A percentile compares a stretch with the other conserved stretches of the same genome.
phyloP scores from a whole-genome alignment of 2,797 vertebrate genomes.

The Microchirus variegatus region DNA sequence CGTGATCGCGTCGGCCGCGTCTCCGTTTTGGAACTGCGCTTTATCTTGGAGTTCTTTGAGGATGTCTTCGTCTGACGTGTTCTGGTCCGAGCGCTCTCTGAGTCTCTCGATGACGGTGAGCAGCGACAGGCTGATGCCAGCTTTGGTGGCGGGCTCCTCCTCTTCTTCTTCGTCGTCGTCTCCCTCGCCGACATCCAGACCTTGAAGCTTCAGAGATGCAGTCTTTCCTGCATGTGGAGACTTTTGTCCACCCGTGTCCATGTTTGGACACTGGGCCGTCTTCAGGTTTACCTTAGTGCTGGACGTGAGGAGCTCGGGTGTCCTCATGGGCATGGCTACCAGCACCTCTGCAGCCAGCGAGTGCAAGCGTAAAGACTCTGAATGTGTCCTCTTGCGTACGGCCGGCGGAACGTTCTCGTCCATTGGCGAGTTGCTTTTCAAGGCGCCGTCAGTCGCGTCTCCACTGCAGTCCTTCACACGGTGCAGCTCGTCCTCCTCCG shows the following conservation, averaged over 20 bases:
- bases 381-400: constrained; percentile 91
- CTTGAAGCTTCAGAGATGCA: constrained; percentile 77
- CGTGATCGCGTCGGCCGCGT: neutral
- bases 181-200: constrained; percentile 43
- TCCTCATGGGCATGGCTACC: constrained; percentile 94
- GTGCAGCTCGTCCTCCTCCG: constrained; percentile 53
- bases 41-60: constrained; percentile 95
- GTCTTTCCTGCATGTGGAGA: constrained; percentile 71
- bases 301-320: constrained; percentile 82
- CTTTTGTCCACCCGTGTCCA: constrained; percentile 27
- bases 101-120: constrained; percentile 96
- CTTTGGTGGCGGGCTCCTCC: constrained; percentile 83
- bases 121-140: constrained; percentile 94
- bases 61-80: constrained; percentile 95
- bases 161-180: constrained; percentile 68
- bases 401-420: constrained; percentile 92
- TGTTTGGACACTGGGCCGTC: constrained; percentile 65
- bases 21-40: constrained; percentile 84
- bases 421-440: constrained; percentile 55
- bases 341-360: constrained; percentile 96
- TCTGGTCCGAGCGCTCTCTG: constrained; percentile 94
- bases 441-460: neutral
- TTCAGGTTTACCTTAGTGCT: constrained; percentile 42
- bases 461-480: constrained; percentile 72
- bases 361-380: constrained; percentile 93